phyloP scores from a whole-genome alignment of 2,888 invertebrate species.

The Melolontha melolontha region DNA sequence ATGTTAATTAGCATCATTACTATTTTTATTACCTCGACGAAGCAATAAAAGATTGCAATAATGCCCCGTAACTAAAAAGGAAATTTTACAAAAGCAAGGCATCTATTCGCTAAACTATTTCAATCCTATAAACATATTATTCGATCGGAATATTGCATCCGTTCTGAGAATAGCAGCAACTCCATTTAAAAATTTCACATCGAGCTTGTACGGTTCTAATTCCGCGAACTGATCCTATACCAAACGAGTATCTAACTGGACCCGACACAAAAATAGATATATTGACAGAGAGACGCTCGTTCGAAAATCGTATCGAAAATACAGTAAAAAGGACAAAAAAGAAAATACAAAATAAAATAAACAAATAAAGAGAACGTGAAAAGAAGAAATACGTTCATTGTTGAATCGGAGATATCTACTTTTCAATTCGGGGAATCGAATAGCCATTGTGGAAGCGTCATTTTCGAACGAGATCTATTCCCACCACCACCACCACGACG shows the following conservation, averaged over 20 bases:
- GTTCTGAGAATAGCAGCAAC: constrained; percentile 9
- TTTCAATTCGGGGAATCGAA: constrained; percentile 37
- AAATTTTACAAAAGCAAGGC: background rate
- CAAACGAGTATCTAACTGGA: background rate
- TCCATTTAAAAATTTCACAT: constrained; percentile 17
- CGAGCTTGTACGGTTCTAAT: constrained; percentile 12
- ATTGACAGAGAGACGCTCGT: constrained; percentile 32
- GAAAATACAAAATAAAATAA: too few species aligned
- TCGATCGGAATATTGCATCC: constrained; percentile 2
- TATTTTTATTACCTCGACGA: background rate
- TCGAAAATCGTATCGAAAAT: constrained; percentile 34
- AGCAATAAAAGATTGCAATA: too few species aligned
- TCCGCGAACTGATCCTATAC: constrained; percentile 29
- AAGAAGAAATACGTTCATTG: constrained; percentile 35
- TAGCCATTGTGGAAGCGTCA: constrained; percentile 37
- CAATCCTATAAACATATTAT: constrained; percentile 3
- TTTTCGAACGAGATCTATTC: constrained; percentile 23
- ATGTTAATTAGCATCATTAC: background rate
- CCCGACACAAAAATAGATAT: constrained; percentile 8
- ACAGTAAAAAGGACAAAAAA: too few species aligned
- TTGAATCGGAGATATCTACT: constrained; percentile 28
- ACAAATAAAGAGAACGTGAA: background rate
- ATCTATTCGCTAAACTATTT: background rate
- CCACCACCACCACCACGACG: too few species aligned
- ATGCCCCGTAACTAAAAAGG: too few species aligned